Percentiles rank a stretch among this genome's conserved stretches.
Conservation (phyloP, 37 sponge, comb jelly and placozoan species). For the Halisarca cf. caerulea region DNA sequence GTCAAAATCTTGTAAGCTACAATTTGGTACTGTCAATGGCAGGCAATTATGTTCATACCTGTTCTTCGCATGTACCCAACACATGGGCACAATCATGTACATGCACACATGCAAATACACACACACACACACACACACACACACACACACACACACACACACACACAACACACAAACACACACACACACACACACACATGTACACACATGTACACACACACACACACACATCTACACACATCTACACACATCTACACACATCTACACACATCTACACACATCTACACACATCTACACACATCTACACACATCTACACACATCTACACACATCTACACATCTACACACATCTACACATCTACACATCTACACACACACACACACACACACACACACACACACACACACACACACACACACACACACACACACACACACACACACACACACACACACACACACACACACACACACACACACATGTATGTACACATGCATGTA, state of each 20-base stretch:
- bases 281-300: too few relatives aligned
- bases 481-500: not conserved
- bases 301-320: too few relatives aligned
- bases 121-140: too few relatives aligned
- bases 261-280: too few relatives aligned
- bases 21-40: too few relatives aligned
- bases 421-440: constrained; percentile 35
- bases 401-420: constrained; percentile 31
- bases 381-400: constrained; percentile 33
- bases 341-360: not conserved
- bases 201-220: not conserved
- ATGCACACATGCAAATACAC: not conserved
- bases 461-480: constrained; percentile 29
- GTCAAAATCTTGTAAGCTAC: too few relatives aligned
- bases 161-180: too few relatives aligned
- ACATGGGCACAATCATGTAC: not conserved
- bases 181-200: not conserved
- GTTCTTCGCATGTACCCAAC: too few relatives aligned
- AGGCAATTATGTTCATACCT: too few relatives aligned
- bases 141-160: too few relatives aligned
- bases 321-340: too few relatives aligned
- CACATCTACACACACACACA: not conserved
- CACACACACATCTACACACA: constrained; percentile 18
- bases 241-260: constrained; percentile 6
- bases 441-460: constrained; percentile 31